Percentiles rank a stretch among this genome's conserved stretches.
Conservation (phyloP, 2,113 vertebrate species). For the Chitala chitala region DNA sequence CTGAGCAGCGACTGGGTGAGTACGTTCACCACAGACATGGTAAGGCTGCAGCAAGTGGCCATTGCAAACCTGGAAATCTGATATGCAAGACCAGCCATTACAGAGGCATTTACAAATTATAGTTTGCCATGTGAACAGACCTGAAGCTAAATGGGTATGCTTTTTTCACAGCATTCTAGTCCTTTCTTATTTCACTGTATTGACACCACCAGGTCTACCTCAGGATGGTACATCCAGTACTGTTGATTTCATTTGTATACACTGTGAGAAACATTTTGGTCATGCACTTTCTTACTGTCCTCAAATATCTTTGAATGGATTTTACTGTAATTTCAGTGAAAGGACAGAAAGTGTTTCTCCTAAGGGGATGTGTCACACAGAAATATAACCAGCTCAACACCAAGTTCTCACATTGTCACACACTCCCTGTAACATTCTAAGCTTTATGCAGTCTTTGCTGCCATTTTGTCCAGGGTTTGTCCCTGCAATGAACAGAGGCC, state of each 20-base stretch:
- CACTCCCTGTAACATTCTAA: slow-evolving; percentile 32
- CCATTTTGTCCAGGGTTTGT: no score
- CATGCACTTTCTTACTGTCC: slow-evolving; percentile 25
- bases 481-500: slow-evolving; percentile 30
- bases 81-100: background rate
- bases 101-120: background rate
- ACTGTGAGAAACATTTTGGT: background rate
- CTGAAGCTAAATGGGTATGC: no score
- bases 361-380: slow-evolving; percentile 40
- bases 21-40: slow-evolving; percentile 27
- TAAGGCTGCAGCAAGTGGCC: slow-evolving; percentile 28
- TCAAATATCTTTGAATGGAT: slow-evolving; percentile 37
- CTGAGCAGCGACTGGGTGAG: slow-evolving; percentile 21
- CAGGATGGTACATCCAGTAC: background rate
- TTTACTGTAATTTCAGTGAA: slow-evolving; percentile 33
- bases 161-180: no score
- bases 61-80: slow-evolving; percentile 7
- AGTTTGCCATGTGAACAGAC: background rate
- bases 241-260: background rate
- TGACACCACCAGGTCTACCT: background rate
- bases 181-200: background rate
- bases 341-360: slow-evolving; percentile 38
- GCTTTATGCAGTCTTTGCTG: no score
- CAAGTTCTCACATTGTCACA: slow-evolving; percentile 37
- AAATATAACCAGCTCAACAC: slow-evolving; percentile 26